Conservation (phyloP, 1,140 invertebrate species). For the Charaxes varanes region DNA sequence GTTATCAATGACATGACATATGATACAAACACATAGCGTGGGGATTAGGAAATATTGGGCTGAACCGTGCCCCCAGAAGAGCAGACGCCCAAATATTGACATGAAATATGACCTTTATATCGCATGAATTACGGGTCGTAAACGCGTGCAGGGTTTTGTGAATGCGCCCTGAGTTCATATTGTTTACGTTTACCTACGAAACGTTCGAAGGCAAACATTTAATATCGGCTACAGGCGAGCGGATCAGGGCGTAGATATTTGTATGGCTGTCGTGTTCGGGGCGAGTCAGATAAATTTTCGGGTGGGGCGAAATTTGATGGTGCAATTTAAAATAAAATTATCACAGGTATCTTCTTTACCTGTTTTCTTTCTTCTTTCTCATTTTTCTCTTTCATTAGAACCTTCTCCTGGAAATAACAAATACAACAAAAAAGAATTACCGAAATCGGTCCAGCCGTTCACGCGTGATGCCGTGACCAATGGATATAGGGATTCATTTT, state of each 20-base stretch:
- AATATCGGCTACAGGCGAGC: conserved; percentile 50
- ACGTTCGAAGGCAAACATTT: conserved; percentile 52
- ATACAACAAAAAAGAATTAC: too few species aligned
- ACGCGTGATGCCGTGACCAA: too few species aligned
- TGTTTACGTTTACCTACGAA: conserved; percentile 46
- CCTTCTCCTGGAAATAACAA: too few species aligned
- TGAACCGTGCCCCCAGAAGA: conserved; percentile 26
- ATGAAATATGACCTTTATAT: conserved; percentile 13
- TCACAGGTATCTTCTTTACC: too few species aligned
- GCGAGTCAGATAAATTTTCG: too few species aligned
- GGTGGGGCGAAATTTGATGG: too few species aligned
- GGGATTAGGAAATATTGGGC: conserved; percentile 43
- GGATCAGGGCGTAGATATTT: conserved; percentile 15
- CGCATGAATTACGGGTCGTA: conserved; percentile 4
- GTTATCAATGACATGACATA: conserved; percentile 13
- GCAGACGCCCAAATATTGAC: neutral
- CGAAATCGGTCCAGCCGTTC: too few species aligned
- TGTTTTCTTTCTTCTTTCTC: too few species aligned
- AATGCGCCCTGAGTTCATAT: conserved; percentile 19
- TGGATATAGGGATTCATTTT: too few species aligned
- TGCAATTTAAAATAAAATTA: too few species aligned
- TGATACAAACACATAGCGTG: conserved; percentile 13
- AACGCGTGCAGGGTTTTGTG: conserved; percentile 2
- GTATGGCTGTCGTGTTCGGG: conserved; percentile 5
- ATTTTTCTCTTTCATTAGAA: too few species aligned